Evolutionary conservation across 2,888 invertebrate genomes (phyloP).

Genomic region (Drosophila greeni): DNA sequence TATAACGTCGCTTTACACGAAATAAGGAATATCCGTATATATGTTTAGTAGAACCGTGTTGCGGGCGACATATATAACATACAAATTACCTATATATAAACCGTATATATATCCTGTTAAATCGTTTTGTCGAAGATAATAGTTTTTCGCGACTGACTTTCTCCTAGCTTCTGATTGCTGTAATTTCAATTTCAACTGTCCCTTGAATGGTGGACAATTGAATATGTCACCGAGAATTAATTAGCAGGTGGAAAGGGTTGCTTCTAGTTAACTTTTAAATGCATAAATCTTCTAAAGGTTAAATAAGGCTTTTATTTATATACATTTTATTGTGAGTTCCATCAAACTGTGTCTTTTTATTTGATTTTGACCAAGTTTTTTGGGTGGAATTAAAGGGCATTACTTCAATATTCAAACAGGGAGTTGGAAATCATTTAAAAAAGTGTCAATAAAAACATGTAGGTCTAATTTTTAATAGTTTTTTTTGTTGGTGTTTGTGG

Average conservation of each 20-base stretch:
- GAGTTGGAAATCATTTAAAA: no score
- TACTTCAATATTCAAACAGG: no score
- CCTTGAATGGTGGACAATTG: constrained; percentile 19
- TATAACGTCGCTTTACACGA: constrained; percentile 20
- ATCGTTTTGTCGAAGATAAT: constrained; percentile 21
- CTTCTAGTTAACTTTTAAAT: background rate
- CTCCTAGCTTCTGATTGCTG: constrained; percentile 21
- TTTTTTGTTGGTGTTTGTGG: no score
- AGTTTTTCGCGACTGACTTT: constrained; percentile 14
- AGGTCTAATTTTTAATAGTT: no score
- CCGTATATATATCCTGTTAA: background rate
- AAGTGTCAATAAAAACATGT: no score
- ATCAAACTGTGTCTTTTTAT: no score
- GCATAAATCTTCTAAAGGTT: background rate
- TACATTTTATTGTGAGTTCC: no score
- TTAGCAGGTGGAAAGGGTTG: background rate
- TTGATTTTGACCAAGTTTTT: no score
- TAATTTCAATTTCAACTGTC: constrained; percentile 36
- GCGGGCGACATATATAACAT: background rate
- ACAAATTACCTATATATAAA: background rate
- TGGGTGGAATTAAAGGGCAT: background rate
- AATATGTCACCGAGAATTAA: constrained; percentile 24
- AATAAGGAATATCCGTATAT: constrained; percentile 39
- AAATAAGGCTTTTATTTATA: no score
- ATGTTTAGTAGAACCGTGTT: constrained; percentile 15